phyloP scores from a whole-genome alignment of 1,140 invertebrate species.

The Melipona quadrifasciata region DNA sequence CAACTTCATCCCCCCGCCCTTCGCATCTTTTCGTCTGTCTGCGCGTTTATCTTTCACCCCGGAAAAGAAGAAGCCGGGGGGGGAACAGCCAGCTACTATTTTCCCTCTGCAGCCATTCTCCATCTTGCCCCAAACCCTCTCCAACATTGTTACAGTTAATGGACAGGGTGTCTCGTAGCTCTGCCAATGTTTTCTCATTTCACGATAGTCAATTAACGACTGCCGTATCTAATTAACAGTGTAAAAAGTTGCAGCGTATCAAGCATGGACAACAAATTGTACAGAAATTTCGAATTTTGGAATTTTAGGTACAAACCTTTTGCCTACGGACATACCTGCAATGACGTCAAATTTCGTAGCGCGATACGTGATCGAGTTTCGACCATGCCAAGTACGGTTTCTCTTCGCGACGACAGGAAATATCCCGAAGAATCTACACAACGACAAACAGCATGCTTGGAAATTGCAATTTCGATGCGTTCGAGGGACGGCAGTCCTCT shows the following conservation, averaged over 20 bases:
- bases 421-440: not conserved
- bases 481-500: not conserved
- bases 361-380: not conserved
- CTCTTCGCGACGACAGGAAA: not conserved
- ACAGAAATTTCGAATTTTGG: too few species aligned
- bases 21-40: constrained; percentile 22
- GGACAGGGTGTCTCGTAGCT: constrained; percentile 45
- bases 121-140: not conserved
- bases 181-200: constrained; percentile 31
- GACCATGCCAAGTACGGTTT: not conserved
- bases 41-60: constrained; percentile 34
- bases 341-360: not conserved
- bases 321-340: too few species aligned
- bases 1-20: constrained; percentile 57
- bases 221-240: too few species aligned
- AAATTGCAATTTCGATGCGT: constrained; percentile 22
- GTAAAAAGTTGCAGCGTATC: too few species aligned
- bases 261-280: not conserved
- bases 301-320: too few species aligned
- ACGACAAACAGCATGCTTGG: not conserved
- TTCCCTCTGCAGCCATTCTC: constrained; percentile 37
- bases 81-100: constrained; percentile 59
- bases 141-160: not conserved
- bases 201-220: not conserved
- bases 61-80: constrained; percentile 49